Conservation (phyloP, 2,113 vertebrate species). For the Larimichthys crocea region DNA sequence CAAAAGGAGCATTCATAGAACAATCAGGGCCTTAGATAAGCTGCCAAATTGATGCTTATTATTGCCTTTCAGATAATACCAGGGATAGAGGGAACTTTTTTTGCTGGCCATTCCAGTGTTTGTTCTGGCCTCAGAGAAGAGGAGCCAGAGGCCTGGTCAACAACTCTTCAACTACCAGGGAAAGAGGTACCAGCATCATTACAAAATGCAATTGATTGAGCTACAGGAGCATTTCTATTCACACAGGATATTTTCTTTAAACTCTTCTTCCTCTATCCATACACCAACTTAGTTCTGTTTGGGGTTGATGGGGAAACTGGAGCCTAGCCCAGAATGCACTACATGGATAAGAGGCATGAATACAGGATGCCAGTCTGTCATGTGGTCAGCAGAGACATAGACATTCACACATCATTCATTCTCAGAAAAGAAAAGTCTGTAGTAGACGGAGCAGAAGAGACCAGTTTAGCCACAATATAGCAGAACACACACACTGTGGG, state of each 20-base stretch:
- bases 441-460: not conserved
- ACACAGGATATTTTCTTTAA: not conserved
- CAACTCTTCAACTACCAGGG: constrained; percentile 46
- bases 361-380: not conserved
- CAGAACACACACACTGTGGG: not conserved
- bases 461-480: not conserved
- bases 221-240: not conserved
- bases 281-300: not conserved
- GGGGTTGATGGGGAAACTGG: not conserved
- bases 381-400: not conserved
- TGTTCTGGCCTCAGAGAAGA: constrained; percentile 64
- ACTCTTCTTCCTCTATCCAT: not conserved
- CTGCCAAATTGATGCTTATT: constrained; percentile 66
- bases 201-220: constrained; percentile 5
- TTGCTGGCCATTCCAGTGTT: constrained; percentile 72
- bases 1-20: constrained; percentile 71
- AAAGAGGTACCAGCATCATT: constrained; percentile 67
- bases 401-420: not conserved
- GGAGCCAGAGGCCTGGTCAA: constrained; percentile 31
- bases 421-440: not conserved
- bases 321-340: not conserved
- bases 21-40: constrained; percentile 46
- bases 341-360: not conserved
- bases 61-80: constrained; percentile 76
- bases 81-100: constrained; percentile 46